Base-by-base conservation (phyloP, 2,113 vertebrate genomes). In the Phoxinus phoxinus region DNA sequence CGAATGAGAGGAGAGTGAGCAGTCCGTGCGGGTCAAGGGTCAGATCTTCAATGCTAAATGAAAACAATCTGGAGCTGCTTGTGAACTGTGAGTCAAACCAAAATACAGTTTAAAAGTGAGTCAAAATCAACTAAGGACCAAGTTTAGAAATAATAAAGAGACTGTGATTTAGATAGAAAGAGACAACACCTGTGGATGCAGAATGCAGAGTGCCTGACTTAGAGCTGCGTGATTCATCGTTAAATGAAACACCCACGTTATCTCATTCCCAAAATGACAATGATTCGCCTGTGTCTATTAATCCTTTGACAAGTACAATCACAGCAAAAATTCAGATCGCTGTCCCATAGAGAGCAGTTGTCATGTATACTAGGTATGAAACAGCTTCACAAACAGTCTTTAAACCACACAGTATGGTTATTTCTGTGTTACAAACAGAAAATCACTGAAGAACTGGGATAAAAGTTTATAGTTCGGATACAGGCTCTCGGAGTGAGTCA, bases 1-100 rank as follows among this genome's bases (percentile, higher is more conserved):
- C 87, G 84, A 86, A 85, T 89, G 90, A 90, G 86, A 91, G 63
- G 85, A 81, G 35, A 80, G 35, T 10, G 35, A 12, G 86, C 59
- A 80, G 84, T 92, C 90, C 90, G 79, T 48, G 13, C 72, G 85
- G 89, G 92, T 73, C 88, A 85, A 89, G 8, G 92, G 92, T 89
- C 89, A 86, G 86, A 91, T 85, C 88, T 91, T 84, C 35, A 23
- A 2, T 19, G 87, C 88, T 91, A 93, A 94, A 92, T 87, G 53
- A 91, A 91, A 96, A 95, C 94, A 95, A 93, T 90, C 91, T 93
- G 92, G 86, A 86, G 21, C 73, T 76, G 91, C 85, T 85, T 25
- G 87, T 1, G 89, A 85, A 89, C 88, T 67, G 44, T 32, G 85
- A 85, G 67, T 69, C 56, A 79, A 86, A 88, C 80, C 13, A 87